These are phyloP conservation scores for Macroglossus sobrinus DNA, from an alignment of 2,113 vertebrate genomes.

Conservation along the genomic window DNA sequence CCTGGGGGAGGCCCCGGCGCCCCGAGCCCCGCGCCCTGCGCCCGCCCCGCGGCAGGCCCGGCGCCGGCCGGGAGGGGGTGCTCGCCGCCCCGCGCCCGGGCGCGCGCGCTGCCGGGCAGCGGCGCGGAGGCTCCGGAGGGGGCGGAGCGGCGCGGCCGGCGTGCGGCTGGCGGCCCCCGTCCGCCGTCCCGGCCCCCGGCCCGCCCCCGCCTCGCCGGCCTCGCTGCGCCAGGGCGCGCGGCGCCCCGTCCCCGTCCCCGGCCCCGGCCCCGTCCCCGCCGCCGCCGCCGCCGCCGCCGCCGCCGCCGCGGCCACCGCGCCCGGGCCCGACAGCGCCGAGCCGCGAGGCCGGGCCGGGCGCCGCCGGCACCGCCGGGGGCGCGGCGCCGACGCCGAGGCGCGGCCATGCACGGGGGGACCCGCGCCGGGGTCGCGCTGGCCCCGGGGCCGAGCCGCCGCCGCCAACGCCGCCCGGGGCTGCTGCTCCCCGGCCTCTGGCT, in stretches of 20 bases:
- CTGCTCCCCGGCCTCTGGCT: slow-evolving; percentile 42
- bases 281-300: not conserved
- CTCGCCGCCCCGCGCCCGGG: slow-evolving; percentile 52
- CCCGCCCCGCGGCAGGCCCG: not conserved
- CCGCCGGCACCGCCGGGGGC: slow-evolving; percentile 38
- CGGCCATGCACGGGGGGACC: slow-evolving; percentile 77
- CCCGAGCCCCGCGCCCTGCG: not conserved
- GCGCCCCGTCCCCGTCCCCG: not conserved
- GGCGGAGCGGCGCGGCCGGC: slow-evolving; percentile 71
- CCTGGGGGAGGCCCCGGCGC: not conserved
- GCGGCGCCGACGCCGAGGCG: slow-evolving; percentile 61
- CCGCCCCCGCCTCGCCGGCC: slow-evolving; percentile 53
- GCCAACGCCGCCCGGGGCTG: slow-evolving; percentile 60
- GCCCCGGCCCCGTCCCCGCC: not conserved
- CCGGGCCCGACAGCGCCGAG: not conserved
- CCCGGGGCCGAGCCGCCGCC: slow-evolving; percentile 68
- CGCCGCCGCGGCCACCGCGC: slow-evolving; percentile 12
- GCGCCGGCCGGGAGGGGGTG: slow-evolving; percentile 71
- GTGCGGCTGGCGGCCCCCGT: slow-evolving; percentile 48
- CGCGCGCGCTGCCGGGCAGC: slow-evolving; percentile 56
- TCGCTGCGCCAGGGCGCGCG: slow-evolving; percentile 13
- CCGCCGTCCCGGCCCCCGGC: slow-evolving; percentile 54
- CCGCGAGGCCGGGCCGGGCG: slow-evolving; percentile 22
- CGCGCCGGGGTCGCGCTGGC: slow-evolving; percentile 76
- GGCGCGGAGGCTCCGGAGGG: slow-evolving; percentile 60